Evolutionary conservation across 2,888 invertebrate species (phyloP).

Genomic region (Dromius quadrimaculatus): DNA sequence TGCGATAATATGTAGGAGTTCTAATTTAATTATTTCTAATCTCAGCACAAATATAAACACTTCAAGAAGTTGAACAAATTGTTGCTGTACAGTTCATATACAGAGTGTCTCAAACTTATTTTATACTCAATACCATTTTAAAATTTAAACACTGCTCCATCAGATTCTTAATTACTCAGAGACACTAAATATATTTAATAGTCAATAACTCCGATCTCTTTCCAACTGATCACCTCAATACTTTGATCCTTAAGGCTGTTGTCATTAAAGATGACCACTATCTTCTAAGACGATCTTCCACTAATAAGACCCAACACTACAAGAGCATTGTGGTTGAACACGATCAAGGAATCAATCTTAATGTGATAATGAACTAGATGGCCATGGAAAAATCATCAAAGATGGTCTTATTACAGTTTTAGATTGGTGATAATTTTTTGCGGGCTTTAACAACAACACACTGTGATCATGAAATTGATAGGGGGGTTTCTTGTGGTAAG

Average conservation of each 20-base stretch:
- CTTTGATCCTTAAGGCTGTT: not conserved
- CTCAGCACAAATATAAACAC: not conserved
- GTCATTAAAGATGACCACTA: constrained; percentile 4
- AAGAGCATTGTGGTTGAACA: constrained; percentile 30
- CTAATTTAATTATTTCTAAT: constrained; percentile 3
- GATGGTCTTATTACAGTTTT: constrained; percentile 12
- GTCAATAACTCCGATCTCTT: not conserved
- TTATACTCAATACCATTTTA: not conserved
- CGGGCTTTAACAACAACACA: not conserved
- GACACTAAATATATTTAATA: constrained; percentile 13
- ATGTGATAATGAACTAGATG: constrained; percentile 33
- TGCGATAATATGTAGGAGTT: constrained; percentile 5
- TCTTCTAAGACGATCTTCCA: constrained; percentile 15
- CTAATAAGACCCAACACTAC: constrained; percentile 32
- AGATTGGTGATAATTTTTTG: constrained; percentile 33
- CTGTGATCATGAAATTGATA: not conserved
- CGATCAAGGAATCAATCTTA: constrained; percentile 19
- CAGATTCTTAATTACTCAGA: constrained; percentile 1
- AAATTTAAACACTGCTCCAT: not conserved
- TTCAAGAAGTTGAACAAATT: not conserved
- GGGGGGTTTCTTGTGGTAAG: not conserved
- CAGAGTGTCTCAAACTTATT: not conserved
- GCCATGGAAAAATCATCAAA: constrained; percentile 16
- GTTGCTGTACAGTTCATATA: not conserved
- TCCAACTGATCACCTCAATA: not conserved